These are phyloP conservation scores for Toxotes chatareus DNA, from an alignment of 2,113 vertebrate species.

Conservation along the genomic window DNA sequence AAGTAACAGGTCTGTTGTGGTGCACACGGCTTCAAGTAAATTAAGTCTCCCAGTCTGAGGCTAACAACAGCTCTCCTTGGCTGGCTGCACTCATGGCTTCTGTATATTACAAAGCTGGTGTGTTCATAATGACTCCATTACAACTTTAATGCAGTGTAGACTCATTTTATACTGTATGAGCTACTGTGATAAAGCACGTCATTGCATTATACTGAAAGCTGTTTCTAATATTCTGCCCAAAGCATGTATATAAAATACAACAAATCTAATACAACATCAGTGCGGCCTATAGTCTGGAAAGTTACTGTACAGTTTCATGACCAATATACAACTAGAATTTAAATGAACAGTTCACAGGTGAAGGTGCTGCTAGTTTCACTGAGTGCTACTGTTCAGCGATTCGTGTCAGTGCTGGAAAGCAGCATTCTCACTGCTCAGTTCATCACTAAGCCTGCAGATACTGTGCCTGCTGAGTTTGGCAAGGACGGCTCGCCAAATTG, in stretches of 20 bases:
- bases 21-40: conserved; percentile 15
- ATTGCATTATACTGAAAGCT: background rate
- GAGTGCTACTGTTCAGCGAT: conserved; percentile 19
- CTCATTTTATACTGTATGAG: background rate
- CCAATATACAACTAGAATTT: background rate
- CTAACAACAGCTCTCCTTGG: conserved; percentile 8
- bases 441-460: conserved; percentile 33
- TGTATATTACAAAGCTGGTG: background rate
- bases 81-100: conserved; percentile 4
- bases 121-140: background rate
- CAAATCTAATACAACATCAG: background rate
- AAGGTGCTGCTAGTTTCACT: conserved; percentile 6
- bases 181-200: background rate
- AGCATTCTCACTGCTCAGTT: conserved; percentile 24
- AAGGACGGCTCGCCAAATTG: conserved; percentile 29
- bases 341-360: conserved; percentile 13
- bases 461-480: conserved; percentile 30
- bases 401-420: conserved; percentile 29
- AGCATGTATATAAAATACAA: background rate
- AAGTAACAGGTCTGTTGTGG: background rate
- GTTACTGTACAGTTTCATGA: background rate
- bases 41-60: conserved; percentile 14
- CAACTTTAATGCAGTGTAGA: background rate
- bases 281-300: background rate
- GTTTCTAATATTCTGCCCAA: background rate